A percentile compares a stretch with the other conserved stretches of the same genome.
Evolutionary conservation across 1,140 invertebrate species (phyloP).

Genomic region (Caenorhabditis remanei): DNA sequence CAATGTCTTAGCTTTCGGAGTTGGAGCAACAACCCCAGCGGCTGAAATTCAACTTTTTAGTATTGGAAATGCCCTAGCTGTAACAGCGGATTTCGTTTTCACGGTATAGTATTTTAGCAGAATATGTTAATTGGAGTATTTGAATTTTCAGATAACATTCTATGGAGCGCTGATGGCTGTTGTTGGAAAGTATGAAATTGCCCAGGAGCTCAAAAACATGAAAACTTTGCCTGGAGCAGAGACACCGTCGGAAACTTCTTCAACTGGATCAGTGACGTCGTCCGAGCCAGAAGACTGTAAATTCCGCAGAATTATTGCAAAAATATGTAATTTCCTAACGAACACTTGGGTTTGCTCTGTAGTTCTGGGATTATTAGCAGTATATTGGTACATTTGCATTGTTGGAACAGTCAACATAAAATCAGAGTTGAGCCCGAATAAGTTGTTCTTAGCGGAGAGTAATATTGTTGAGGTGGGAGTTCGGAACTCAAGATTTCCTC

Average conservation of each 20-base stretch:
- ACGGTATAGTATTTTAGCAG: slow-evolving; percentile 63
- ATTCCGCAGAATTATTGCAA: background rate
- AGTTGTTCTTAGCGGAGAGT: slow-evolving; percentile 72
- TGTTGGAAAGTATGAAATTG: slow-evolving; percentile 70
- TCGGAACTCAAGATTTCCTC: background rate
- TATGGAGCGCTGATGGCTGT: slow-evolving; percentile 74
- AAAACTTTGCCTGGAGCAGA: background rate
- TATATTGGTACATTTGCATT: slow-evolving; percentile 70
- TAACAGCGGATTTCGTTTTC: slow-evolving; percentile 75
- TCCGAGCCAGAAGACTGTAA: slow-evolving; percentile 19
- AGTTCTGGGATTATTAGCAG: slow-evolving; percentile 69
- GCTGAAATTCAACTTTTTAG: slow-evolving; percentile 78
- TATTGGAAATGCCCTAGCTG: slow-evolving; percentile 77
- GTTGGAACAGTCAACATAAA: slow-evolving; percentile 73
- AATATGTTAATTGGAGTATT: slow-evolving; percentile 20
- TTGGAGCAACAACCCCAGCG: slow-evolving; percentile 76
- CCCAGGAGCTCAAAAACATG: slow-evolving; percentile 31
- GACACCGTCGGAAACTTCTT: slow-evolving; percentile 21
- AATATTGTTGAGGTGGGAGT: slow-evolving; percentile 69
- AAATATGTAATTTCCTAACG: slow-evolving; percentile 69
- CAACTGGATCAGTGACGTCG: background rate
- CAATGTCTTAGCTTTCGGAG: slow-evolving; percentile 74
- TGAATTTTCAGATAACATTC: slow-evolving; percentile 70
- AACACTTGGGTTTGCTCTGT: slow-evolving; percentile 69
- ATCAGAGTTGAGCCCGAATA: slow-evolving; percentile 75